These are phyloP conservation scores for Toxotes jaculatrix DNA, from an alignment of 2,113 vertebrate species.

Conservation along the genomic window DNA sequence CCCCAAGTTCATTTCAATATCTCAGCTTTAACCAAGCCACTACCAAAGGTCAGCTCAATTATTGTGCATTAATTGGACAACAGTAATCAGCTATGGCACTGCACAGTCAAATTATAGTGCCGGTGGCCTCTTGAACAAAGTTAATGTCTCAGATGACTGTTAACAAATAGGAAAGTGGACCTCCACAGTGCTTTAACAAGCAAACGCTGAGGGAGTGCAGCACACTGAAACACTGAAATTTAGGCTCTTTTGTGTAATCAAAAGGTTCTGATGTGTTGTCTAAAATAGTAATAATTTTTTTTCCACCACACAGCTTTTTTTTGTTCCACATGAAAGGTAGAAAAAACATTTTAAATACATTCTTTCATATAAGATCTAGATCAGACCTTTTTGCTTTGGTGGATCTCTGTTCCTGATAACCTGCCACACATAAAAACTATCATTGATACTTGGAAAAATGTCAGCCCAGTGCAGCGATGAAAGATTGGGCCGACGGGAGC, in stretches of 20 bases:
- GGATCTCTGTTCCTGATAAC: slow-evolving; percentile 50
- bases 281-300: not conserved
- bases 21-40: slow-evolving; percentile 55
- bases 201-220: not conserved
- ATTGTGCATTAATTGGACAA: slow-evolving; percentile 67
- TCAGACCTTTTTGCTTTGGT: slow-evolving; percentile 31
- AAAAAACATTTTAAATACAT: not conserved
- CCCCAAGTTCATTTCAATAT: slow-evolving; percentile 65
- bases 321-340: not conserved
- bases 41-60: slow-evolving; percentile 73
- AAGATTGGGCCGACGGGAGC: slow-evolving; percentile 53
- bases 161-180: slow-evolving; percentile 5
- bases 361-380: not conserved
- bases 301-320: not conserved
- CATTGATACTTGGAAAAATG: slow-evolving; percentile 74
- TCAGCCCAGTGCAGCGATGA: slow-evolving; percentile 66
- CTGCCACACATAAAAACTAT: slow-evolving; percentile 65
- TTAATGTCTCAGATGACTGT: not conserved
- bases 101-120: slow-evolving; percentile 53
- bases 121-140: slow-evolving; percentile 34
- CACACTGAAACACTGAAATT: not conserved
- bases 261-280: not conserved
- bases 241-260: not conserved
- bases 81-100: slow-evolving; percentile 45
- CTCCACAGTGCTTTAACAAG: slow-evolving; percentile 12